phyloP scores from a whole-genome alignment of 2,797 vertebrate genomes.

The Halcyon chelicuti region DNA sequence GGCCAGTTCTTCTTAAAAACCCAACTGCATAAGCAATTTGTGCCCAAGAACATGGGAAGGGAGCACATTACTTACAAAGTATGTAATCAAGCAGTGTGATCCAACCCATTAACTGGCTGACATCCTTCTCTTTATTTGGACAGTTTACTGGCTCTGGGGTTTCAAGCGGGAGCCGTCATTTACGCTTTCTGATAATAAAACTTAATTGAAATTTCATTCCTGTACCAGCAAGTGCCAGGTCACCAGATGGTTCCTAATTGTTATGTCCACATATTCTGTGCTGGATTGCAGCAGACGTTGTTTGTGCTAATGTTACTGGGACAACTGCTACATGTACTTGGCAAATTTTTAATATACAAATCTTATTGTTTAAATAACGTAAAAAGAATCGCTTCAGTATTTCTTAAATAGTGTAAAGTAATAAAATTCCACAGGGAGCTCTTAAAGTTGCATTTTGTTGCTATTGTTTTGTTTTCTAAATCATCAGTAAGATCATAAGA shows the following conservation, averaged over 20 bases:
- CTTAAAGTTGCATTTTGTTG: not conserved
- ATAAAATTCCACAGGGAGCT: not conserved
- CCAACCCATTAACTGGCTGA: constrained; percentile 57
- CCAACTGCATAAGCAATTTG: not conserved
- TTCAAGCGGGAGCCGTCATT: constrained; percentile 73
- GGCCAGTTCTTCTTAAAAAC: constrained; percentile 46
- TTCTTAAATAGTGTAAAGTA: constrained; percentile 32
- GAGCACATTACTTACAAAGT: constrained; percentile 53
- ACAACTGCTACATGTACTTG: not conserved
- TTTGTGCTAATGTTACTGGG: constrained; percentile 36
- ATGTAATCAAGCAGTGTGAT: constrained; percentile 35
- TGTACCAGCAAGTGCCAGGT: constrained; percentile 68
- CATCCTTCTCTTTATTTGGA: constrained; percentile 56
- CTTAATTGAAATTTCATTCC: constrained; percentile 79
- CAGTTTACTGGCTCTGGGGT: constrained; percentile 59
- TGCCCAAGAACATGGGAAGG: constrained; percentile 33
- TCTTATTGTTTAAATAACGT: constrained; percentile 44
- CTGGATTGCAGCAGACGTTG: constrained; percentile 9
- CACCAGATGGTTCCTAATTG: constrained; percentile 77
- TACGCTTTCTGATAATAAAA: constrained; percentile 74
- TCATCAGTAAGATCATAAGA: not conserved
- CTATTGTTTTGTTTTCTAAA: not conserved
- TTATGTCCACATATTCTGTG: constrained; percentile 60
- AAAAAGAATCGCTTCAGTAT: constrained; percentile 30
- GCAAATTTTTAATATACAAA: constrained; percentile 12